These are phyloP conservation scores for Sesia apiformis DNA, from an alignment of 2,888 invertebrate species.

Conservation along the genomic window DNA sequence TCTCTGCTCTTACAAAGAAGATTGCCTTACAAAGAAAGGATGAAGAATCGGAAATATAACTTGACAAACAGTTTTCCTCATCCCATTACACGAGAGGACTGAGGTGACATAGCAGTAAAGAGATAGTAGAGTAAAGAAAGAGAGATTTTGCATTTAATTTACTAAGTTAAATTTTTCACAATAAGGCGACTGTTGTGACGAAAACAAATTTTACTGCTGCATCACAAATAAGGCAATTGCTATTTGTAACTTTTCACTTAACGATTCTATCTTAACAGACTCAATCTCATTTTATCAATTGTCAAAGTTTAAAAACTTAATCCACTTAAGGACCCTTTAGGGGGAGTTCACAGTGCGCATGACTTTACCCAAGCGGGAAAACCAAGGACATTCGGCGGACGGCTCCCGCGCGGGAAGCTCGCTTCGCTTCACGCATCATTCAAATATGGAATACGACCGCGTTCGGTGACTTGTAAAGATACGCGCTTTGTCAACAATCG, in stretches of 20 bases:
- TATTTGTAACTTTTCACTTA: conserved; percentile 57
- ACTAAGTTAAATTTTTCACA: too few relatives aligned
- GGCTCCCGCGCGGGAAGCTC: conserved; percentile 31
- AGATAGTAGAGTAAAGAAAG: too few relatives aligned
- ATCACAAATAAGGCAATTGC: neutral
- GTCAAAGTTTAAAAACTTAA: conserved; percentile 73
- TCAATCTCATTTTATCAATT: conserved; percentile 68
- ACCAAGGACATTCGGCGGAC: conserved; percentile 60
- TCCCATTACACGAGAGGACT: too few relatives aligned
- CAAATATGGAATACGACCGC: conserved; percentile 44
- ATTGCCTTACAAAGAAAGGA: too few relatives aligned
- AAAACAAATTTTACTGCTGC: neutral
- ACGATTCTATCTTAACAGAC: conserved; percentile 54
- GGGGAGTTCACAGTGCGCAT: conserved; percentile 58
- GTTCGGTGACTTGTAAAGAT: conserved; percentile 44
- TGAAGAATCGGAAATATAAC: too few relatives aligned
- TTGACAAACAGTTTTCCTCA: too few relatives aligned
- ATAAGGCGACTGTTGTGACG: neutral
- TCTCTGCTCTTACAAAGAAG: too few relatives aligned
- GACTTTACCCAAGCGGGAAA: conserved; percentile 61
- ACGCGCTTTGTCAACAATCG: conserved; percentile 7
- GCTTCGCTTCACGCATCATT: conserved; percentile 26
- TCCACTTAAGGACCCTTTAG: conserved; percentile 67
- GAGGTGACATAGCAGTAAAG: too few relatives aligned
- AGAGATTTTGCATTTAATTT: too few relatives aligned